Evolutionary conservation across 2,797 vertebrate species (phyloP).

Genomic region (Setipinna tenuifilis): DNA sequence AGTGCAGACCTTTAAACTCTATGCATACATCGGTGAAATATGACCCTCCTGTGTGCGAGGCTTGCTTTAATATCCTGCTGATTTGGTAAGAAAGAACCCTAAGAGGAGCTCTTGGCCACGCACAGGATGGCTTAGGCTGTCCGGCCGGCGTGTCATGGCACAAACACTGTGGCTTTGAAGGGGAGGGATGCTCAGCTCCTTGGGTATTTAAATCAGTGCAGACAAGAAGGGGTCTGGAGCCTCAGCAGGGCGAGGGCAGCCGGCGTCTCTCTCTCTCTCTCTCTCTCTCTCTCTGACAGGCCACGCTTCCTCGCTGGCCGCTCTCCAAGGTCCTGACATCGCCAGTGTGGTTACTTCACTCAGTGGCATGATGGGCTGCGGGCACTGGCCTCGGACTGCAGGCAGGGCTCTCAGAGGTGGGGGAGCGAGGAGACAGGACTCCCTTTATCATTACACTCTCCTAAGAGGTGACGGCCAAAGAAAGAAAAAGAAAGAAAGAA

Average conservation of each 20-base stretch:
- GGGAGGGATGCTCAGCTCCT: not conserved
- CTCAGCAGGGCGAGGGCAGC: too few species aligned
- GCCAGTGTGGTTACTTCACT: conserved; percentile 9
- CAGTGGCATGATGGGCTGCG: not conserved
- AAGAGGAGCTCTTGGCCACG: not conserved
- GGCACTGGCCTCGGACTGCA: not conserved
- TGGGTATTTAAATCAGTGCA: not conserved
- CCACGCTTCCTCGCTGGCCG: not conserved
- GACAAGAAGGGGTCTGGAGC: not conserved
- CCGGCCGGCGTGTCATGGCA: not conserved
- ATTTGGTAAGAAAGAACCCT: not conserved
- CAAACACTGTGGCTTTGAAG: not conserved
- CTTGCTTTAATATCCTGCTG: not conserved
- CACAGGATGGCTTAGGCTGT: not conserved
- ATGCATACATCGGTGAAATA: not conserved
- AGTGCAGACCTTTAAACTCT: not conserved
- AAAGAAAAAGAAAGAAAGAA: not conserved
- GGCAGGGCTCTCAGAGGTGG: not conserved
- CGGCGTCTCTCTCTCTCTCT: not conserved
- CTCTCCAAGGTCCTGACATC: conserved; percentile 22
- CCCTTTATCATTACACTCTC: not conserved
- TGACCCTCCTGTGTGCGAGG: not conserved
- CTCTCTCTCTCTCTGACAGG: too few species aligned
- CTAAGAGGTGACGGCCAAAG: not conserved
- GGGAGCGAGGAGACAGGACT: not conserved